Percentiles rank a stretch among this genome's conserved stretches.
Evolutionary conservation across 2,888 invertebrate genomes (phyloP).

Genomic region (Netelia inedita): DNA sequence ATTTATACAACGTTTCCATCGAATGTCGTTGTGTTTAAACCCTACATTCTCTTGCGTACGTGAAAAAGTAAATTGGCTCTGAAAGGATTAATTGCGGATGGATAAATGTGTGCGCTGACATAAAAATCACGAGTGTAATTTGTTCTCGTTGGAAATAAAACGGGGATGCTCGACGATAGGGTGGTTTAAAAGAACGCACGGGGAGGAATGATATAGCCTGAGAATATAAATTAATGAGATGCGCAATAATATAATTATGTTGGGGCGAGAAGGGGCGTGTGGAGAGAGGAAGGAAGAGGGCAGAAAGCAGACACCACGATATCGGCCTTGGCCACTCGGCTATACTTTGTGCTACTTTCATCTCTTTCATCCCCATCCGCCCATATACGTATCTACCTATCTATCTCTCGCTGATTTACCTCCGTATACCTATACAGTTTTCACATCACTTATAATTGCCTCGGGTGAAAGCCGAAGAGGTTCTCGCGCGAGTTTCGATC

Average conservation of each 20-base stretch:
- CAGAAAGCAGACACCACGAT: not conserved
- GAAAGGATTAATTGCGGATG: conserved; percentile 1
- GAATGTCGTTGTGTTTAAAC: not conserved
- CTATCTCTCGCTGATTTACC: conserved; percentile 12
- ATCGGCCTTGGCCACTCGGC: conserved; percentile 27
- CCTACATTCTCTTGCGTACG: not conserved
- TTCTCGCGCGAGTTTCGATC: conserved; percentile 51
- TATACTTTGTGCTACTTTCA: conserved; percentile 41
- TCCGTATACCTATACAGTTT: not conserved
- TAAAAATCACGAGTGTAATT: not conserved
- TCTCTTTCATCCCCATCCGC: conserved; percentile 18
- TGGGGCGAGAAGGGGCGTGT: conserved; percentile 15
- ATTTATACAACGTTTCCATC: not conserved
- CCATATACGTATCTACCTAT: not conserved
- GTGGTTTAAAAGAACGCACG: conserved; percentile 17
- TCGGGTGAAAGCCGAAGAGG: conserved; percentile 48
- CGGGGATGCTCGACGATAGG: not conserved
- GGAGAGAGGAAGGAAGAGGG: not conserved
- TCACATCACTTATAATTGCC: conserved; percentile 59
- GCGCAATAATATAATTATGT: conserved; percentile 49
- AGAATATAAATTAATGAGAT: conserved; percentile 51
- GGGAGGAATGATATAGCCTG: not conserved
- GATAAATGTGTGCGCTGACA: not conserved
- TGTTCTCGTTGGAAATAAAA: not conserved
- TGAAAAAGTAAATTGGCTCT: not conserved